Evolutionary conservation across 2,888 invertebrate species (phyloP), one percentile per base, ranked within the genome.

Genomic region (Cantharis lateralis): DNA sequence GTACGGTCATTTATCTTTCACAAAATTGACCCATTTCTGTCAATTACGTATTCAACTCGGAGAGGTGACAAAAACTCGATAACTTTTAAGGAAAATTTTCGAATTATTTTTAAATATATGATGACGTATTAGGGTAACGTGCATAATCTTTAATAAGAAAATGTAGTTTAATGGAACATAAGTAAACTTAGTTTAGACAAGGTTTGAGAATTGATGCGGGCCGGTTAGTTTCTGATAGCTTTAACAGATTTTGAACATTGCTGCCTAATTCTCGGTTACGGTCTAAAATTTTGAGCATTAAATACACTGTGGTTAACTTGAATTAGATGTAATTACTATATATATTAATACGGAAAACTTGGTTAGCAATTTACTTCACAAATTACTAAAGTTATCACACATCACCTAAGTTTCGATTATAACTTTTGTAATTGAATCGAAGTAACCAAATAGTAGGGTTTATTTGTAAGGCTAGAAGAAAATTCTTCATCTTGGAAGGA

Each of bases 191-290:
- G 69, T 72, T 70, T 68, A 62, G 64, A 48, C 63, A 66, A 15
- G 68, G 68, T 61, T 74, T 32, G 62, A 69, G 74, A 72, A 79
- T 77, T 77, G 79, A 79, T 72, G 77, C 68, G 66, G 75, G 76
- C 69, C 72, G 69, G 75, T 75, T 72, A 62, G 70, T 70, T 77
- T 70, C 72, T 72, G 75, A 78, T 72, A 66, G 74, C 70, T 69
- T 77, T 64, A 71, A 77, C 70, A 71, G 74, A 77, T 77, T 77
- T 77, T 63, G 70, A 74, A 48, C 70, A 61, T 64, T 26, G 15
- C 68, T 68, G 68, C 71, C 71, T 74, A 48, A 48, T 48, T 48
- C 48, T 48, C 48, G 7, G 48, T 48, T 48, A 48, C 48, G 48
- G 48, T 48, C 48, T 48, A 48, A 48, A 48, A 48, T 48, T 48